Base-by-base conservation (phyloP, 2,113 vertebrate species). In the Elephas maximus region DNA sequence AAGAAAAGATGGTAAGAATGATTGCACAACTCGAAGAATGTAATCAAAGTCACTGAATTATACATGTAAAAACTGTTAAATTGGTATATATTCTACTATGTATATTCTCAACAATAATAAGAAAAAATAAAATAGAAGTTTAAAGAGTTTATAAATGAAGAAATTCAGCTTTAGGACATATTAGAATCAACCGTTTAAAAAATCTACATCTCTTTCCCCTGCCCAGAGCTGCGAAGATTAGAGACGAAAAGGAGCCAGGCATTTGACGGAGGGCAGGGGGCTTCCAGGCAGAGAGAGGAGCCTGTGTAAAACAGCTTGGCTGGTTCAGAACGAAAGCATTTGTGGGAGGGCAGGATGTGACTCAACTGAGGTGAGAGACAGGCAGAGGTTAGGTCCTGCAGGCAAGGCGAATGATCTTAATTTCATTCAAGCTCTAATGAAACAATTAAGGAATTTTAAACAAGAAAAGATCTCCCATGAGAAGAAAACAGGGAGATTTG, bases 121-220 rank as follows among this genome's bases (percentile, higher is more conserved):
- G 11, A 57, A 57, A 57, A 57, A 57, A 57, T 57, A 57, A 57
- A 57, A 57, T 48, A 48, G 26, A 78, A 89, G 41, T 71, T 93
- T 71, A 89, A 60, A 84, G 78, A 71, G 71, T 41, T 93, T 71
- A 63, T 93, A 84, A 41, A 51, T 60, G 51, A 71, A 92, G 83
- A 76, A 62, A 51, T 24, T 78, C 78, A 78, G 8, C 60, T 76
- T 76, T 26, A 84, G 17, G 57, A 60, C 74, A 80, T 28, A 80
- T 24, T 30, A 93, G 5, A 86, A 45, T n/a, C 24, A 74, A n/a
- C 28, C 53, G 21, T 60, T 77, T 37, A 30, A 8, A 88, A 85
- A 74, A 81, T 45, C 44, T 7, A 88, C 26, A 82, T 45, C n/a
- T 5, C 28, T 51, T 81, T 91, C 44, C 44, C 65, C 37, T 81